Percentiles rank a stretch among this genome's conserved stretches.
Evolutionary conservation across 2,888 invertebrate species (phyloP).

Genomic region (Dasypogon diadema): DNA sequence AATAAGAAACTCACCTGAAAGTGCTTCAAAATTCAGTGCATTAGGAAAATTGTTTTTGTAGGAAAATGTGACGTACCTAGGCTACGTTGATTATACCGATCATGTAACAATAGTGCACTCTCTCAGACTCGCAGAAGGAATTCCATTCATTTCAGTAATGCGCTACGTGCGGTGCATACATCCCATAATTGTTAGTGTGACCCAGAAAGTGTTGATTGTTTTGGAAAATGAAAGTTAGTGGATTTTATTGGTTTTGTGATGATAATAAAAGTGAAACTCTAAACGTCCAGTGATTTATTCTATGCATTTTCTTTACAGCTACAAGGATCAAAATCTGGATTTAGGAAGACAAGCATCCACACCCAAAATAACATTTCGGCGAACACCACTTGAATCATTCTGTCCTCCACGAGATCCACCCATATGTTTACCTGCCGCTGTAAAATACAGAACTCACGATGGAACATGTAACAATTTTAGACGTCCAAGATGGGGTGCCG

Average conservation of each 20-base stretch:
- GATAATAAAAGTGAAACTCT: constrained; percentile 26
- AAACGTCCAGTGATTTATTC: constrained; percentile 44
- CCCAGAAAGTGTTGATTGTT: constrained; percentile 9
- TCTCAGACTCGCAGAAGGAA: neutral
- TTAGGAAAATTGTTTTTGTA: neutral
- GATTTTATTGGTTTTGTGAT: neutral
- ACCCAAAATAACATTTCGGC: constrained; percentile 65
- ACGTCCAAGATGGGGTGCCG: constrained; percentile 83
- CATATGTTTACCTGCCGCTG: constrained; percentile 78
- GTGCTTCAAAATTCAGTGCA: neutral
- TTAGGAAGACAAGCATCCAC: constrained; percentile 65
- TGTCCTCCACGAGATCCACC: constrained; percentile 78
- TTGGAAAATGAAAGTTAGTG: constrained; percentile 46
- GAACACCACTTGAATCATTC: constrained; percentile 66
- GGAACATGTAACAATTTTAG: constrained; percentile 90
- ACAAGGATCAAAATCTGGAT: constrained; percentile 64
- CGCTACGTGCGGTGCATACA: neutral
- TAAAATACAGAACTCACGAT: constrained; percentile 84
- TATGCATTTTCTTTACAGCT: constrained; percentile 60
- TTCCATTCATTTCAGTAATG: neutral
- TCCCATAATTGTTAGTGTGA: neutral
- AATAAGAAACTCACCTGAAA: neutral
- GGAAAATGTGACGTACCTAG: neutral
- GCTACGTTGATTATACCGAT: neutral
- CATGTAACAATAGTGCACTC: neutral